Conservation (phyloP, 2,888 invertebrate species). For the Thelaira solivaga region DNA sequence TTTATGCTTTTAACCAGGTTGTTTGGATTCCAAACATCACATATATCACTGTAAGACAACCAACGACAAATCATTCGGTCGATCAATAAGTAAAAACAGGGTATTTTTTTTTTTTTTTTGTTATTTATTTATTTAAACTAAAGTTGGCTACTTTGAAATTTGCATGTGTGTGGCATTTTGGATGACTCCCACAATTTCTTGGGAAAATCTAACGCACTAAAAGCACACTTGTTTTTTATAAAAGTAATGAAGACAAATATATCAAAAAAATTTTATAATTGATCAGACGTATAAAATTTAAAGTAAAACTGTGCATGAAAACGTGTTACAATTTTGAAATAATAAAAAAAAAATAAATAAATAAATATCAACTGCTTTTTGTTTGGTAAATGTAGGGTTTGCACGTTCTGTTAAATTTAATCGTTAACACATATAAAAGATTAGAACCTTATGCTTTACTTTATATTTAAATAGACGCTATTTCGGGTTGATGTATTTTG, state of each 20-base stretch:
- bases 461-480: too few relatives aligned
- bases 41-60: conserved; percentile 39
- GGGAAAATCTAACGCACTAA: conserved; percentile 10
- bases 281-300: conserved; percentile 32
- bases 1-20: conserved; percentile 16
- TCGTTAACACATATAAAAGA: too few relatives aligned
- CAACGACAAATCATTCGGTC: conserved; percentile 24
- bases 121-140: conserved; percentile 49
- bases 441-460: too few relatives aligned
- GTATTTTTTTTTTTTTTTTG: too few relatives aligned
- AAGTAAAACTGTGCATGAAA: conserved; percentile 10
- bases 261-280: conserved; percentile 45
- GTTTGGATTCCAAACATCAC: conserved; percentile 14
- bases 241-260: background rate
- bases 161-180: conserved; percentile 45
- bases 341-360: too few relatives aligned
- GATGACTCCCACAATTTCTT: conserved; percentile 39
- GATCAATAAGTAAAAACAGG: conserved; percentile 11
- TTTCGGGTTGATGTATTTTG: too few relatives aligned
- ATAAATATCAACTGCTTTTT: background rate
- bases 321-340: conserved; percentile 46
- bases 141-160: conserved; percentile 15
- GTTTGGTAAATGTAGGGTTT: background rate
- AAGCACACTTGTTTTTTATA: background rate
- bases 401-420: too few relatives aligned